Evolutionary conservation across 2,888 invertebrate species (phyloP).

Genomic region (Gortyna flavago): DNA sequence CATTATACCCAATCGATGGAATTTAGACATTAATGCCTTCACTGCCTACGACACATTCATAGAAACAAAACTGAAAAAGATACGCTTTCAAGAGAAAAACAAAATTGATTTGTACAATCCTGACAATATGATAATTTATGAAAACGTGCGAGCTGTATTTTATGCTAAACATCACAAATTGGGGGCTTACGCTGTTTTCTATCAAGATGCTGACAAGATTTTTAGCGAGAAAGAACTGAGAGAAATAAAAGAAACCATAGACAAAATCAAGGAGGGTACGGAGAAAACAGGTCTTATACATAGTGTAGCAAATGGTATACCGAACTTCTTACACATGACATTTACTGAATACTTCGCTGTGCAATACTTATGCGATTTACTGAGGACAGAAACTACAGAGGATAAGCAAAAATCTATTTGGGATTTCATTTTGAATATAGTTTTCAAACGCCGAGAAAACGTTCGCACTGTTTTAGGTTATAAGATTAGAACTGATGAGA

Average conservation of each 20-base stretch:
- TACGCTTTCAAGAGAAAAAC: conserved; percentile 53
- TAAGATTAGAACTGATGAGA: conserved; percentile 14
- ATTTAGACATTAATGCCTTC: conserved; percentile 49
- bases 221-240: conserved; percentile 20
- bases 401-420: conserved; percentile 11
- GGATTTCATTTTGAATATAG: conserved; percentile 22
- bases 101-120: conserved; percentile 43
- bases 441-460: conserved; percentile 5
- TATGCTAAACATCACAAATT: conserved; percentile 41
- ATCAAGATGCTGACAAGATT: conserved; percentile 2
- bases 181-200: conserved; percentile 47
- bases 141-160: conserved; percentile 14
- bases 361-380: conserved; percentile 15
- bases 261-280: conserved; percentile 13
- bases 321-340: conserved; percentile 48
- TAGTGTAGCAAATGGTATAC: conserved; percentile 35
- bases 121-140: conserved; percentile 36
- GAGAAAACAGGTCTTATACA: conserved; percentile 49
- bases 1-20: conserved; percentile 28
- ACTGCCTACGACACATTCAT: conserved; percentile 52
- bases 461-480: conserved; percentile 6
- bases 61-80: conserved; percentile 45
- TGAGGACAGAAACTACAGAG: neutral
- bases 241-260: conserved; percentile 23
- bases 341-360: conserved; percentile 58